Base-by-base conservation (phyloP, 2,888 invertebrate species). In the Helicoverpa assulta region DNA sequence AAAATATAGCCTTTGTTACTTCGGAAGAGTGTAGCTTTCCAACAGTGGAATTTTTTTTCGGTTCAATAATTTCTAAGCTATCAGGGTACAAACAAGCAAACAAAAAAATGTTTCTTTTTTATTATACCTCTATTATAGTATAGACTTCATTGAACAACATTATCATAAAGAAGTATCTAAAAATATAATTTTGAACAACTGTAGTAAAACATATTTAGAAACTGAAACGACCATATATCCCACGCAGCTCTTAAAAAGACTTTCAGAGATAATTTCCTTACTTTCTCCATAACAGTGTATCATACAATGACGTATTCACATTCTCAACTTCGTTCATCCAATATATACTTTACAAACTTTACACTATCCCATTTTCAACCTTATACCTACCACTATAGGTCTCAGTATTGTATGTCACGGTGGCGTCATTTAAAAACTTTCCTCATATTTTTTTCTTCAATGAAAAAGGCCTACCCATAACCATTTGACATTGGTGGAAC, bases 271-370 rank as follows among this genome's bases (percentile, higher is more conserved):
- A 47, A 47, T 55, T 64, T 47, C 8, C 55, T 29, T 29, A 70
- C 64, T 67, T 78, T 73, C 59, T 37, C 52, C 58, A 70, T 78
- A 65, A 67, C 43, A 55, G 21, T 67, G 14, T 29, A 62, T 67
- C 70, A 78, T 19, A 59, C 60, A 74, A 78, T 65, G 67, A 73
- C 59, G 56, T 67, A 64, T 73, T 66, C 64, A 70, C 73, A 77
- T 69, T 78, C 37, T 55, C 52, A 69, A 67, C 67, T 69, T 69
- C 50, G 65, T 57, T 62, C 47, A 67, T 76, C 65, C 53, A 65
- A 78, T 78, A 73, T 62, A 12, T 69, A 72, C 77, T 72, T 67
- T 12, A 58, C 21, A 50, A 64, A 62, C 26, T 56, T 18, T 0
- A 8, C 8, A 16, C 2, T 56, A 62, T 33, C 0, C 19, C 12